These are phyloP conservation scores for Turdus rufiventris DNA, from an alignment of 2,113 vertebrate species.

Conservation along the genomic window DNA sequence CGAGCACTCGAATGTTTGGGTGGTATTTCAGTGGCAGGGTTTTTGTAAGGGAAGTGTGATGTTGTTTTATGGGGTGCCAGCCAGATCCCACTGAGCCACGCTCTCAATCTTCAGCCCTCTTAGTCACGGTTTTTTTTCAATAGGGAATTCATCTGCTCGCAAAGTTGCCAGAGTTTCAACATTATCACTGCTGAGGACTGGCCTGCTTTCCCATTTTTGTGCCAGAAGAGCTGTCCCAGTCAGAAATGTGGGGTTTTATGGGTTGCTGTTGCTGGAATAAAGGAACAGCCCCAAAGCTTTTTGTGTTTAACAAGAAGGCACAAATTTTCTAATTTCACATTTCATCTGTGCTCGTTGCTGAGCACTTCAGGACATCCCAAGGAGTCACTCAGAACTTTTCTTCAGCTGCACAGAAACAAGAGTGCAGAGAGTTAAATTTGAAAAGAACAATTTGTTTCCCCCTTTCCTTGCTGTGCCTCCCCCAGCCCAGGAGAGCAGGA, in stretches of 20 bases:
- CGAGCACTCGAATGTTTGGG: conserved; percentile 47
- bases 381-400: not conserved
- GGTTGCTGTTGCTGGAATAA: not conserved
- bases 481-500: not conserved
- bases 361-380: not conserved
- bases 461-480: not conserved
- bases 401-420: not conserved
- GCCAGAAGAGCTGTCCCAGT: not conserved
- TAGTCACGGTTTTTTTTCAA: conserved; percentile 16
- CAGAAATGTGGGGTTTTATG: not conserved
- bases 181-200: not conserved
- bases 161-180: not conserved
- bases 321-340: not conserved
- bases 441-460: not conserved
- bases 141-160: conserved; percentile 23
- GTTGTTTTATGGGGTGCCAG: conserved; percentile 51
- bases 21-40: conserved; percentile 34
- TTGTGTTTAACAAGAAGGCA: not conserved
- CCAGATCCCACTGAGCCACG: conserved; percentile 53
- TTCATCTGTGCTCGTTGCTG: not conserved
- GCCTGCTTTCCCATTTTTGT: not conserved
- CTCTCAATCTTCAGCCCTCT: conserved; percentile 12
- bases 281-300: not conserved
- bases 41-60: conserved; percentile 55
- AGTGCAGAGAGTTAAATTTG: not conserved